Evolutionary conservation across 92 coral and sea anemone species (phyloP).

Genomic region (Palythoa grandiflora): DNA sequence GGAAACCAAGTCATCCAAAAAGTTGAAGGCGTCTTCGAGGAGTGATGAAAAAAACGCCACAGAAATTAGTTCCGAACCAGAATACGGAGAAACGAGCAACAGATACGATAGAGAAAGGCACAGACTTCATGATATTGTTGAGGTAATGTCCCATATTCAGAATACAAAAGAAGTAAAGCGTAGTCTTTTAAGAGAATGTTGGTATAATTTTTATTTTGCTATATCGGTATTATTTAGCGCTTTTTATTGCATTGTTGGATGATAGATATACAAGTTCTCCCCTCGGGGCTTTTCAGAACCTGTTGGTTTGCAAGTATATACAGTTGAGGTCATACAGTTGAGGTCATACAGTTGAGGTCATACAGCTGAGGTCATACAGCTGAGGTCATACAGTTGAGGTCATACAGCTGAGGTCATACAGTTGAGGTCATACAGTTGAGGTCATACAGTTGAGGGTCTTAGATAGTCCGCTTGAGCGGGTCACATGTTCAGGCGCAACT

Average conservation of each 20-base stretch:
- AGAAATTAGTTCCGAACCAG: slow-evolving; percentile 1
- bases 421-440: background rate
- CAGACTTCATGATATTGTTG: slow-evolving; percentile 31
- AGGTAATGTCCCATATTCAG: background rate
- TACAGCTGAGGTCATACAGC: no score
- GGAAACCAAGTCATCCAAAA: slow-evolving; percentile 22
- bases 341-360: background rate
- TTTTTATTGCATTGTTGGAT: no score
- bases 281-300: background rate
- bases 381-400: no score
- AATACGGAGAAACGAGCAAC: background rate
- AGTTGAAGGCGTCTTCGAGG: slow-evolving; percentile 6
- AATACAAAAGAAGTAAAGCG: no score
- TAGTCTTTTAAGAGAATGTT: no score
- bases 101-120: slow-evolving; percentile 23
- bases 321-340: no score
- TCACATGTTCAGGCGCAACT: no score
- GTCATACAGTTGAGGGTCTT: background rate
- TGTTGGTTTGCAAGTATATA: no score
- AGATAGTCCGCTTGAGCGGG: no score
- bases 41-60: slow-evolving; percentile 6
- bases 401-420: no score
- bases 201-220: no score
- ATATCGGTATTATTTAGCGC: no score
- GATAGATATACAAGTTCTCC: background rate